Evolutionary conservation across 2,113 vertebrate genomes (phyloP).

Genomic region (Phrynosoma platyrhinos): DNA sequence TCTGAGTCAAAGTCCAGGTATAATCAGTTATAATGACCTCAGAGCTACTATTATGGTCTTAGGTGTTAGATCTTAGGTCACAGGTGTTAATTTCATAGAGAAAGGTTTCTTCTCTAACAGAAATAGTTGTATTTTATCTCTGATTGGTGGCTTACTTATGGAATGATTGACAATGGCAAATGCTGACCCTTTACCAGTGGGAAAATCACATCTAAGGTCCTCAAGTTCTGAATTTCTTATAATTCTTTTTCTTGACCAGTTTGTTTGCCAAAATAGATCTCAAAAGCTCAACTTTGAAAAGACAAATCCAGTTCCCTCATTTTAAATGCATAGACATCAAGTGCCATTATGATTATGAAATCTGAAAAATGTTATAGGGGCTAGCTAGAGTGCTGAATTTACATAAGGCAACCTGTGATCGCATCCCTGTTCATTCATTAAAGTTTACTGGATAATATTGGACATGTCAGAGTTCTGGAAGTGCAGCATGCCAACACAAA

Average conservation of each 20-base stretch:
- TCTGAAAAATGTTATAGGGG: not conserved
- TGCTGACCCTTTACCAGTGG: not conserved
- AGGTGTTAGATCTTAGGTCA: too few species aligned
- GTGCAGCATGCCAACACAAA: too few species aligned
- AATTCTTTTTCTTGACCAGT: not conserved
- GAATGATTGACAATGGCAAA: conserved; percentile 11
- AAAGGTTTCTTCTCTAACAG: not conserved
- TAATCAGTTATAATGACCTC: not conserved
- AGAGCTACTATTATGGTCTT: not conserved
- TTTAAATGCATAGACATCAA: not conserved
- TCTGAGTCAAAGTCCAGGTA: not conserved
- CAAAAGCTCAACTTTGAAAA: not conserved
- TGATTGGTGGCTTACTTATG: not conserved
- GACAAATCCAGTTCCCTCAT: not conserved
- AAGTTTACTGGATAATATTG: not conserved
- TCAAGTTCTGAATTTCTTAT: not conserved
- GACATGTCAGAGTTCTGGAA: too few species aligned
- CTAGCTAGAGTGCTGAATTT: not conserved
- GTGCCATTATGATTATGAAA: not conserved
- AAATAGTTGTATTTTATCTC: not conserved
- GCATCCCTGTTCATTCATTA: not conserved
- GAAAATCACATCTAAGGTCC: not conserved
- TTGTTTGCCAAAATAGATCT: conserved; percentile 7
- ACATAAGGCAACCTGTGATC: not conserved
- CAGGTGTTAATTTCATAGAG: not conserved